A percentile compares a stretch with the other conserved stretches of the same genome.
Conservation (phyloP, 2,888 invertebrate species). For the Vannuccia rotundouncinata region DNA sequence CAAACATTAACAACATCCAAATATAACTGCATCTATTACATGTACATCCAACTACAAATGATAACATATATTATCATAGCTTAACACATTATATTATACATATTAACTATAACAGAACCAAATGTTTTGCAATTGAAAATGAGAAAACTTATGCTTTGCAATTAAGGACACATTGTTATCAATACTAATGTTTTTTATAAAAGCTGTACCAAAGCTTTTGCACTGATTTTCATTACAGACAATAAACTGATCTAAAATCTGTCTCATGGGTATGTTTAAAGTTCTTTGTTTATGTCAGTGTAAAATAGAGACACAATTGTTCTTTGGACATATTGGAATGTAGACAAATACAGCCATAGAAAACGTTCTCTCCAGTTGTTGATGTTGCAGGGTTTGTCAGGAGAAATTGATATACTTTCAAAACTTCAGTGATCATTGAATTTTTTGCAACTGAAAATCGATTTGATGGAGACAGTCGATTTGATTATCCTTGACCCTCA, state of each 20-base stretch:
- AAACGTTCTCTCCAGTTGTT: background rate
- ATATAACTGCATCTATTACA: too few relatives aligned
- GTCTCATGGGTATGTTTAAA: background rate
- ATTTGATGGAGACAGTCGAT: too few relatives aligned
- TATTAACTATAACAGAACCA: too few relatives aligned
- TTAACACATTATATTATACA: too few relatives aligned
- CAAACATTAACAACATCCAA: too few relatives aligned
- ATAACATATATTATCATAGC: too few relatives aligned
- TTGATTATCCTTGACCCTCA: background rate
- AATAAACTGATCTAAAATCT: background rate
- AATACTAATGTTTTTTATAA: background rate
- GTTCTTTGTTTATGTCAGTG: background rate
- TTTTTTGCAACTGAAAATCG: too few relatives aligned
- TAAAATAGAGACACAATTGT: background rate
- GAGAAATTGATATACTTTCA: background rate
- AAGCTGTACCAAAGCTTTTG: background rate
- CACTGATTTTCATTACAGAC: background rate
- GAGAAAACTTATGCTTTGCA: background rate
- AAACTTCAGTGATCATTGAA: background rate
- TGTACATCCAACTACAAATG: too few relatives aligned
- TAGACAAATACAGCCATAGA: background rate
- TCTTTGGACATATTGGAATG: background rate
- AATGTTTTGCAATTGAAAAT: background rate
- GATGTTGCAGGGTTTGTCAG: background rate
- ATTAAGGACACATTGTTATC: background rate